A percentile compares a stretch with the other conserved stretches of the same genome.
Conservation (phyloP, 2,797 vertebrate species). For the Sebastes melanostomus region DNA sequence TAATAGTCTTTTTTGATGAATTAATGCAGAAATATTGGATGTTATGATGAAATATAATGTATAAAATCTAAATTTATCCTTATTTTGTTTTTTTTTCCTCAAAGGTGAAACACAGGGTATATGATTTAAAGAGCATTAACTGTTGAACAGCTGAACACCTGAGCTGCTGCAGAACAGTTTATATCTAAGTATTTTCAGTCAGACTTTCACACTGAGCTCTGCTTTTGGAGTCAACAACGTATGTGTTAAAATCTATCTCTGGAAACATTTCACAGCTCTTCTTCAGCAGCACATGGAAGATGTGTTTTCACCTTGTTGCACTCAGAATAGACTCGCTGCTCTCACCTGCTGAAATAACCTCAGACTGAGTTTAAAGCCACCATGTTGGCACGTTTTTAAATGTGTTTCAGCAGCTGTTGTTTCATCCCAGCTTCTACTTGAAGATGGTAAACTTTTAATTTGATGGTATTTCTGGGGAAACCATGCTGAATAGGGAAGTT, state of each 20-base stretch:
- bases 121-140: no score
- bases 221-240: background rate
- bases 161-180: background rate
- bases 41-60: no score
- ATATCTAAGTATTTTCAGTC: background rate
- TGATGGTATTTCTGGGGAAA: no score
- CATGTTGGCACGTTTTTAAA: background rate
- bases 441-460: no score
- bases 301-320: background rate
- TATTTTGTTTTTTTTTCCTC: background rate
- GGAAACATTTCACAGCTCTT: slow-evolving; percentile 4
- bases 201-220: background rate
- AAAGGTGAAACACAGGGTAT: background rate
- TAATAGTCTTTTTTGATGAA: no score
- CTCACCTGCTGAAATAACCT: no score
- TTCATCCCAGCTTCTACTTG: no score
- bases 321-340: background rate
- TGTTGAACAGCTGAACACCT: background rate
- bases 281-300: background rate
- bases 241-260: background rate
- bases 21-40: no score
- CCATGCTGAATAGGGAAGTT: no score
- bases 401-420: background rate
- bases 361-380: background rate
- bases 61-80: no score